These are phyloP conservation scores for Falcunculus frontatus DNA, from an alignment of 2,113 vertebrate genomes.

Conservation along the genomic window DNA sequence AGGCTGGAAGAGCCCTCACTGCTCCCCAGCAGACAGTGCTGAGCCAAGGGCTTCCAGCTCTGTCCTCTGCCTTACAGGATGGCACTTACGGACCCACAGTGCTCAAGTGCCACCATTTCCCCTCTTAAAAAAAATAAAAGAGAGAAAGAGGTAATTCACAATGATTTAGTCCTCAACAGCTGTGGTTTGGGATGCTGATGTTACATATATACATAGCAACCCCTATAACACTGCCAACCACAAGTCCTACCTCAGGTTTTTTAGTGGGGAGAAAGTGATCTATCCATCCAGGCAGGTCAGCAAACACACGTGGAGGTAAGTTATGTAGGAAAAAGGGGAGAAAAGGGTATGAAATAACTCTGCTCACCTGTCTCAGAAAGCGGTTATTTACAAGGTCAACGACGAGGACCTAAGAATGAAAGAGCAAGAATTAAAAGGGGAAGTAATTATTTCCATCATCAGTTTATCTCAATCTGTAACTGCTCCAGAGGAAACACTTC, in stretches of 20 bases:
- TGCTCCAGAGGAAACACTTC: background rate
- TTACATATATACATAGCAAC: background rate
- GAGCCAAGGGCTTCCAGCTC: background rate
- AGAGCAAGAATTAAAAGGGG: background rate
- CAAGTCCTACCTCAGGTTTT: background rate
- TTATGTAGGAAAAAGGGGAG: background rate
- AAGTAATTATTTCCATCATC: background rate
- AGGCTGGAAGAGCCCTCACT: background rate
- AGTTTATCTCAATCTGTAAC: background rate
- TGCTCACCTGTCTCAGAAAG: slow-evolving; percentile 88
- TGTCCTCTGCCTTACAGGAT: background rate
- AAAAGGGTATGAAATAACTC: background rate
- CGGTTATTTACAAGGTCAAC: slow-evolving; percentile 92
- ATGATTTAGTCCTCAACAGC: background rate
- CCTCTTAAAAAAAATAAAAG: background rate
- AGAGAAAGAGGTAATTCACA: background rate
- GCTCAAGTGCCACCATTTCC: background rate
- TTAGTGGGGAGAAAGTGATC: background rate
- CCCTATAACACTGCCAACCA: rapidly evolving
- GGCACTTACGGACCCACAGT: background rate
- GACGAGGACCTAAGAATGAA: slow-evolving; percentile 83
- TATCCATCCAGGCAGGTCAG: background rate
- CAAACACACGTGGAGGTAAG: background rate
- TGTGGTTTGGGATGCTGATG: background rate
- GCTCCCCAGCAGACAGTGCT: background rate